Evolutionary conservation across 2,113 vertebrate genomes (phyloP), one percentile per base, ranked within the genome.

Genomic region (Otus sunia): DNA sequence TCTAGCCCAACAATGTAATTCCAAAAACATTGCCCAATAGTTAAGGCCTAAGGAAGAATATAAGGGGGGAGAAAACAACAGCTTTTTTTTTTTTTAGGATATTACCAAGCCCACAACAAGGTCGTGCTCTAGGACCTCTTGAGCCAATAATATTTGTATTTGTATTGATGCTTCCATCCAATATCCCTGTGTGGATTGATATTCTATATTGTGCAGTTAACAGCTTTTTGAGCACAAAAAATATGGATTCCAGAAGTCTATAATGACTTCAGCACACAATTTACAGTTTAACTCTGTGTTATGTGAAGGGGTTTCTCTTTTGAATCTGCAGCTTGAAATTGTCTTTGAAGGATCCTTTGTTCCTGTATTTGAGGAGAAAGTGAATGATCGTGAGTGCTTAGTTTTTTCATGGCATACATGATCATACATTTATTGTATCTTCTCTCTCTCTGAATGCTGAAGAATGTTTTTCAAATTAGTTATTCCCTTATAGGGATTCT

Each of bases 41-140:
- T 58, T 72, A 71, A 67, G 34, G 6, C 13, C 8, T 86, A 66
- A 82, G 41, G 73, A 82, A 64, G 8, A 52, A 12, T 47, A 56
- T 6, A 0, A 0, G 0, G 13, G 5, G 12, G 8, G 1, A 37
- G 18, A 63, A 72, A 34, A 1, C 2, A 34, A 47, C 36, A 37
- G 0, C 1, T 25, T 55, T 53, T 25, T 17, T 11, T 22, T 53
- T 45, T 59, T 60, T 36, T 19, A 19, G 3, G 18, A 7, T 63
- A 50, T 60, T n/a, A 36, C 19, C 1, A 41, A 66, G 21, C 22
- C 11, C 6, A 50, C 12, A 30, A 7, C 6, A 69, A 60, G 11
- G 36, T 71, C 17, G 9, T 60, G 2, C 50, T 85, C n/a, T 37
- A 27, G 11, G 47, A 36, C 15, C 6, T 81, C 27, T 73, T 36